These are phyloP conservation scores for Alectura lathami DNA, from an alignment of 2,113 vertebrate species.

Conservation along the genomic window DNA sequence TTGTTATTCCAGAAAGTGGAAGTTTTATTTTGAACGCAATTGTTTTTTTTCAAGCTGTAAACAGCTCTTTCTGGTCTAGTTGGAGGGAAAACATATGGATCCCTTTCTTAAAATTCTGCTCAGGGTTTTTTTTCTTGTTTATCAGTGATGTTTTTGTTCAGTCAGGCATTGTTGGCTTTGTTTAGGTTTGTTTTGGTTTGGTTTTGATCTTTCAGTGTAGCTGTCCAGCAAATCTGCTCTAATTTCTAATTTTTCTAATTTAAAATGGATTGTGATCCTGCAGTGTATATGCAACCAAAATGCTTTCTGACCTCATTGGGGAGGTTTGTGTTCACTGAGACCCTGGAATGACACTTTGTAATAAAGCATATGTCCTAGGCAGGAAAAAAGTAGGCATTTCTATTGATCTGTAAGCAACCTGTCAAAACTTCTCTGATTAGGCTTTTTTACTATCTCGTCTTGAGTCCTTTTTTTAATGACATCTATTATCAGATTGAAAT, in stretches of 20 bases:
- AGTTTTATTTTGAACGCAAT: conserved; percentile 1
- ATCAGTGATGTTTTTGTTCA: conserved; percentile 18
- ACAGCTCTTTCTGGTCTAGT: conserved; percentile 7
- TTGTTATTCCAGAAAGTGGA: neutral
- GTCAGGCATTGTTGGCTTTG: neutral
- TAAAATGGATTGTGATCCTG: neutral
- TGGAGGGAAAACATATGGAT: neutral
- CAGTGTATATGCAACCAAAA: neutral
- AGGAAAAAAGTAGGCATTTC: conserved; percentile 51
- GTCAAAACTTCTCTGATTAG: conserved; percentile 81
- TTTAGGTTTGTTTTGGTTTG: neutral
- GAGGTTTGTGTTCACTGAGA: neutral
- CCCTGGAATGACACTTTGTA: neutral
- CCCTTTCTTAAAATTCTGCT: neutral
- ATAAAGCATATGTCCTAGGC: conserved; percentile 40
- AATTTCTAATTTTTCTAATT: conserved; percentile 62
- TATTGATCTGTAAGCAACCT: conserved; percentile 72
- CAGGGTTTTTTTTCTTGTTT: neutral
- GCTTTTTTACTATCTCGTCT: conserved; percentile 84
- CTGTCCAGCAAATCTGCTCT: conserved; percentile 28
- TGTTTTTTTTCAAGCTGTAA: conserved; percentile 5
- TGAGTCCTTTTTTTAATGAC: conserved; percentile 89
- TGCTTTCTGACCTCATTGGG: neutral
- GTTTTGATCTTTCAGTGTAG: conserved; percentile 9
- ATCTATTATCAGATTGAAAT: conserved; percentile 91